A percentile compares a stretch with the other conserved stretches of the same genome.
Conservation (phyloP, 2,888 invertebrate species). For the Polydrusus cervinus region DNA sequence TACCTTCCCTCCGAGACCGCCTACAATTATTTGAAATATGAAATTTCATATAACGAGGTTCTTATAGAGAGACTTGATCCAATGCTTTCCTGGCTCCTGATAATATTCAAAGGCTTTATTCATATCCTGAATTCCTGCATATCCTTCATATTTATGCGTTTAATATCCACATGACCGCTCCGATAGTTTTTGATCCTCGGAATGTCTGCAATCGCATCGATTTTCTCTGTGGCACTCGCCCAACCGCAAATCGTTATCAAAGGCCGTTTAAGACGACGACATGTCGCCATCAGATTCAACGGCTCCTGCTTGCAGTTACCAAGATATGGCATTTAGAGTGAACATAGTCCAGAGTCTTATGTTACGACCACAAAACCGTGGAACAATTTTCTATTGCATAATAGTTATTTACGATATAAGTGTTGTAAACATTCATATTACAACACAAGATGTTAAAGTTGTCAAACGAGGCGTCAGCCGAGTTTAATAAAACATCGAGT, state of each 20-base stretch:
- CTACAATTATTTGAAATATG: no score
- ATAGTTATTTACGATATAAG: no score
- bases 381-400: background rate
- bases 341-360: background rate
- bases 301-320: background rate
- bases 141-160: conserved; percentile 12
- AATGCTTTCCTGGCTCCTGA: background rate
- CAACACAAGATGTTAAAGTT: no score
- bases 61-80: background rate
- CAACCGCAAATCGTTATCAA: conserved; percentile 20
- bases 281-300: conserved; percentile 4
- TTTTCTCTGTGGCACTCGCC: conserved; percentile 21
- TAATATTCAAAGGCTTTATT: conserved; percentile 12
- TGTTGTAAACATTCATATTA: no score
- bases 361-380: background rate
- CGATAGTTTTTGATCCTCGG: conserved; percentile 9
- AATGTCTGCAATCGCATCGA: conserved; percentile 22
- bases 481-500: no score
- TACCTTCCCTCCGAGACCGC: no score
- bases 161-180: conserved; percentile 17
- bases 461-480: no score
- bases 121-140: conserved; percentile 16
- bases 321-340: background rate
- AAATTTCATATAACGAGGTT: no score
- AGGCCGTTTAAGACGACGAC: conserved; percentile 19